Percentiles rank a stretch among this genome's conserved stretches.
Conservation (phyloP, 2,888 invertebrate species). For the Drosophila siamana region DNA sequence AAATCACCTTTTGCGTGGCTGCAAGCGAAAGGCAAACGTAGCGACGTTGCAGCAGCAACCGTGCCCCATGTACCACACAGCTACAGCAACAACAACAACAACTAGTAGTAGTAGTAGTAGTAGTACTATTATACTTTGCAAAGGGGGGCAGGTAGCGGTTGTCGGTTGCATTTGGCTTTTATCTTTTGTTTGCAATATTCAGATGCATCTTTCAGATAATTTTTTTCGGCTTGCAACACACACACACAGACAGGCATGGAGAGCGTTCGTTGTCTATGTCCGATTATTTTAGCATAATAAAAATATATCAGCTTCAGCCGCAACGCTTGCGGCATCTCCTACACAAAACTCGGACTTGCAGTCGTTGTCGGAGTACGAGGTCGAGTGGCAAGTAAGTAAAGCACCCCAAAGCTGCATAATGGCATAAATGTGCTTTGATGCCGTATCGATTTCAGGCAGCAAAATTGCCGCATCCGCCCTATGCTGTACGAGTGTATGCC, state of each 20-base stretch:
- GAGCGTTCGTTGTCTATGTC: constrained; percentile 61
- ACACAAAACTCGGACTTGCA: constrained; percentile 15
- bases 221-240: constrained; percentile 42
- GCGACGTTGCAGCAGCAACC: constrained; percentile 40
- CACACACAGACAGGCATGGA: constrained; percentile 28
- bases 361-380: not conserved
- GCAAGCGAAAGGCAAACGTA: constrained; percentile 73
- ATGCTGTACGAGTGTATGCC: constrained; percentile 33
- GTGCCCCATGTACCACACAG: constrained; percentile 43
- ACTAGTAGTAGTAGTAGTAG: not conserved
- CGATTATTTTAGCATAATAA: constrained; percentile 81
- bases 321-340: constrained; percentile 58
- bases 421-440: constrained; percentile 78
- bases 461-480: constrained; percentile 79
- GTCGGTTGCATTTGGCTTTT: constrained; percentile 80
- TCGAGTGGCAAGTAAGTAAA: constrained; percentile 22
- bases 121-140: not conserved
- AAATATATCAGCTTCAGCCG: constrained; percentile 70
- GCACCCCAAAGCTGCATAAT: constrained; percentile 58
- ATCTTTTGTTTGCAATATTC: constrained; percentile 82
- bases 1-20: constrained; percentile 84
- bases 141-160: constrained; percentile 44
- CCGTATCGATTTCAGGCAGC: constrained; percentile 74
- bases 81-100: constrained; percentile 25
- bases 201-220: constrained; percentile 81